Evolutionary conservation across 2,888 invertebrate species (phyloP).

Genomic region (Iselma pallidipennis): DNA sequence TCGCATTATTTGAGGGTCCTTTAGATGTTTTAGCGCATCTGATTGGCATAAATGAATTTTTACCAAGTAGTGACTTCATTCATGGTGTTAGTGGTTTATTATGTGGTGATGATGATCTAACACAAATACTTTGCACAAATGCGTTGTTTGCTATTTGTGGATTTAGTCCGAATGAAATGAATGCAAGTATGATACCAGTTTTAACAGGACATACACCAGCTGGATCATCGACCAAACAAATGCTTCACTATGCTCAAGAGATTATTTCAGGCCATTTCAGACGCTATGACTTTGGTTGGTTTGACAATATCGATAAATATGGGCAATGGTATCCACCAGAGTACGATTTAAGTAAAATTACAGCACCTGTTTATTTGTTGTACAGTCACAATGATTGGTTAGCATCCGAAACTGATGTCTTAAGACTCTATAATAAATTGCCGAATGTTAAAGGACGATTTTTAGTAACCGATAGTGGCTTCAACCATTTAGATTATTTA

Average conservation of each 20-base stretch:
- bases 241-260: conserved; percentile 74
- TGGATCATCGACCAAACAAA: conserved; percentile 64
- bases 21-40: conserved; percentile 31
- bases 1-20: conserved; percentile 34
- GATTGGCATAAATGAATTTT: conserved; percentile 64
- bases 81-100: conserved; percentile 31
- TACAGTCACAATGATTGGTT: conserved; percentile 57
- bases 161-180: conserved; percentile 47
- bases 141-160: conserved; percentile 48
- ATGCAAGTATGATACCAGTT: conserved; percentile 40
- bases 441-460: conserved; percentile 57
- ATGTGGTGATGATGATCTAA: conserved; percentile 22
- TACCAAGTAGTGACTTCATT: conserved; percentile 62
- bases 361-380: conserved; percentile 54
- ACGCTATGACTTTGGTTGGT: conserved; percentile 61
- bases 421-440: conserved; percentile 53
- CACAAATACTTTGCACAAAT: conserved; percentile 44
- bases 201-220: conserved; percentile 43
- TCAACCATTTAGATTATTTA: conserved; percentile 64
- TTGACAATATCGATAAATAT: conserved; percentile 8
- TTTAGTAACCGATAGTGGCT: conserved; percentile 56
- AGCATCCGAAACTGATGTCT: conserved; percentile 55
- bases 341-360: conserved; percentile 45
- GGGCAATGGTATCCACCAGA: neutral
- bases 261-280: conserved; percentile 59